These are phyloP conservation scores for Sylvicola fuscatus DNA, from an alignment of 2,888 invertebrate species.

Conservation along the genomic window DNA sequence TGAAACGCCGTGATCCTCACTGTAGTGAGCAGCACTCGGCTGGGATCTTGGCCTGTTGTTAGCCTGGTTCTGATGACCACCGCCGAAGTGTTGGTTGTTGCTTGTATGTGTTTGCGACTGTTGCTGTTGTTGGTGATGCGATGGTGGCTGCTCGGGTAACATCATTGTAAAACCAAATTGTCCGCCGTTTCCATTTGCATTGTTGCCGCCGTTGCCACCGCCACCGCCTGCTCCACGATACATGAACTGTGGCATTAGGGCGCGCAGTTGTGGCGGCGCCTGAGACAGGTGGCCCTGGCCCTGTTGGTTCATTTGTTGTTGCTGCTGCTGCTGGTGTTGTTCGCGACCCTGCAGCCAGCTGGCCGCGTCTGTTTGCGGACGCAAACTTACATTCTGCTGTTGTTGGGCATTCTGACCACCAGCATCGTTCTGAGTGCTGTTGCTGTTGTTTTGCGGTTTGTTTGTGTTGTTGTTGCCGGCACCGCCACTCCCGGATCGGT, in stretches of 20 bases:
- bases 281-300: slow-evolving; percentile 25
- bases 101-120: slow-evolving; percentile 7
- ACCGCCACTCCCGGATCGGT: slow-evolving; percentile 24
- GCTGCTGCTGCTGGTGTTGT: slow-evolving; percentile 4
- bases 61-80: background rate
- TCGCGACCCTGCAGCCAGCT: slow-evolving; percentile 16
- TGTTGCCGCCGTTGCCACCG: slow-evolving; percentile 4
- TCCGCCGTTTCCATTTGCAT: slow-evolving; percentile 1
- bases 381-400: slow-evolving; percentile 15
- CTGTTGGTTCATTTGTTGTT: slow-evolving; percentile 2
- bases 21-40: background rate
- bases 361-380: slow-evolving; percentile 23
- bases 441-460: slow-evolving; percentile 15
- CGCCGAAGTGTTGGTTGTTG: slow-evolving; percentile 4
- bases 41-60: slow-evolving; percentile 1
- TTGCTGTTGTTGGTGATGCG: slow-evolving; percentile 2
- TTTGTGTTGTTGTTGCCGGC: slow-evolving; percentile 13
- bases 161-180: background rate
- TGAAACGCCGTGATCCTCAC: slow-evolving; percentile 2
- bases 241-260: slow-evolving; percentile 62
- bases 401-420: slow-evolving; percentile 5
- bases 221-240: slow-evolving; percentile 16
- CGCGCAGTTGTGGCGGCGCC: slow-evolving; percentile 45
- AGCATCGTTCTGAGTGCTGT: slow-evolving; percentile 4
- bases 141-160: background rate